These are phyloP conservation scores for Diuraphis noxia DNA, from an alignment of 1,140 invertebrate species.

Conservation along the genomic window DNA sequence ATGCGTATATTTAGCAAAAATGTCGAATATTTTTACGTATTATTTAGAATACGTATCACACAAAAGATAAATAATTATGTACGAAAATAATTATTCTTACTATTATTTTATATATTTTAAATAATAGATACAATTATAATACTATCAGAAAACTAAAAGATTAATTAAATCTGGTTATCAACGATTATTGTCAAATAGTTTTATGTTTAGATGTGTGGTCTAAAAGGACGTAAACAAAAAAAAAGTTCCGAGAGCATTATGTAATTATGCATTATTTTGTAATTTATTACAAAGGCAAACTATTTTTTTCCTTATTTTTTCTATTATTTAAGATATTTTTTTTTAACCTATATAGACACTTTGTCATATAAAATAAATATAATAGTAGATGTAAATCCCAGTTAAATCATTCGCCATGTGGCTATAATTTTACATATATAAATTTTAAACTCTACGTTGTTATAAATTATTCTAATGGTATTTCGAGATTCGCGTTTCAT, in stretches of 20 bases:
- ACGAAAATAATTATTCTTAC: background rate
- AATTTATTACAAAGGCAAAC: background rate
- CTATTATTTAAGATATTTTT: background rate
- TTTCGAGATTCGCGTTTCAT: background rate
- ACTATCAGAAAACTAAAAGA: background rate
- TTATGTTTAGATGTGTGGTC: no score
- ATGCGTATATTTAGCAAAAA: no score
- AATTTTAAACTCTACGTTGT: background rate
- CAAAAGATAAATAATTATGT: background rate
- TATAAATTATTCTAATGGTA: slow-evolving; percentile 5
- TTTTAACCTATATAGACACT: background rate
- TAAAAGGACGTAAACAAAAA: no score
- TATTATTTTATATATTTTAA: background rate
- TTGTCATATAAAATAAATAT: background rate
- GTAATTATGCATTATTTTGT: background rate
- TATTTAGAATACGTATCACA: no score
- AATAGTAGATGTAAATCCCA: background rate
- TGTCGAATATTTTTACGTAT: no score
- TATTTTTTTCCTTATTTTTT: background rate
- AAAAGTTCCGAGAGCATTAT: no score
- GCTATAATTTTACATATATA: background rate
- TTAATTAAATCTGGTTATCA: background rate
- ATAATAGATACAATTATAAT: background rate
- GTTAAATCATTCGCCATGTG: background rate
- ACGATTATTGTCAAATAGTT: background rate